Evolutionary conservation across 2,113 vertebrate species (phyloP).

Genomic region (Himantopus leucocephalus): DNA sequence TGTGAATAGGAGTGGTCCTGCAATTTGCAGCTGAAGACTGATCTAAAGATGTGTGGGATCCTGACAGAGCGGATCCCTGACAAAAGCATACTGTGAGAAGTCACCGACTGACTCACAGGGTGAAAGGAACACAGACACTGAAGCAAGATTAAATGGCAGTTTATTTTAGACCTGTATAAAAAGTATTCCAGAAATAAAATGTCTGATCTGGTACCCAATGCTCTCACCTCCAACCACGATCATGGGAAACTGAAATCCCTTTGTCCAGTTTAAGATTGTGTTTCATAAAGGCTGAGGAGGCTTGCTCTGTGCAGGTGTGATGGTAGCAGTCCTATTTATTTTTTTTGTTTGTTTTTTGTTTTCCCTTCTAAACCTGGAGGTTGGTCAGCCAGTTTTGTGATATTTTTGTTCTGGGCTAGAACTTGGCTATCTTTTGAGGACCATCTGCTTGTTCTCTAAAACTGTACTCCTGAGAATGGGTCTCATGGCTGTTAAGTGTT

Average conservation of each 20-base stretch:
- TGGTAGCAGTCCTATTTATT: too few species aligned
- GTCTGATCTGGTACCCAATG: not conserved
- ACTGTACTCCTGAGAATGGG: not conserved
- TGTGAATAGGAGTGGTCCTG: not conserved
- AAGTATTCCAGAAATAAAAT: not conserved
- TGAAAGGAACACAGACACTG: not conserved
- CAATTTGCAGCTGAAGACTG: not conserved
- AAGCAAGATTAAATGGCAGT: not conserved
- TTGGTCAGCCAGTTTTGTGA: not conserved
- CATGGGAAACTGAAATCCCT: not conserved
- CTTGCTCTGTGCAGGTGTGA: not conserved
- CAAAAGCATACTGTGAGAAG: not conserved
- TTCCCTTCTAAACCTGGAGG: not conserved
- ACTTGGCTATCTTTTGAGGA: not conserved
- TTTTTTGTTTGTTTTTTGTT: too few species aligned
- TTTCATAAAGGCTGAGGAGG: not conserved
- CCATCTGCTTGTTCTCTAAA: not conserved
- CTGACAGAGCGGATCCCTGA: not conserved
- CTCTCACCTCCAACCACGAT: not conserved
- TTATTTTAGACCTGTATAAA: not conserved
- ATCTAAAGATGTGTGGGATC: not conserved
- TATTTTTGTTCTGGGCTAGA: not conserved
- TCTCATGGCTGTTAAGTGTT: not conserved
- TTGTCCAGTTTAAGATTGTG: not conserved
- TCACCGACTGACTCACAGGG: not conserved